Conservation (phyloP, 2,888 invertebrate species). For the Caenorhabditis plicata region DNA sequence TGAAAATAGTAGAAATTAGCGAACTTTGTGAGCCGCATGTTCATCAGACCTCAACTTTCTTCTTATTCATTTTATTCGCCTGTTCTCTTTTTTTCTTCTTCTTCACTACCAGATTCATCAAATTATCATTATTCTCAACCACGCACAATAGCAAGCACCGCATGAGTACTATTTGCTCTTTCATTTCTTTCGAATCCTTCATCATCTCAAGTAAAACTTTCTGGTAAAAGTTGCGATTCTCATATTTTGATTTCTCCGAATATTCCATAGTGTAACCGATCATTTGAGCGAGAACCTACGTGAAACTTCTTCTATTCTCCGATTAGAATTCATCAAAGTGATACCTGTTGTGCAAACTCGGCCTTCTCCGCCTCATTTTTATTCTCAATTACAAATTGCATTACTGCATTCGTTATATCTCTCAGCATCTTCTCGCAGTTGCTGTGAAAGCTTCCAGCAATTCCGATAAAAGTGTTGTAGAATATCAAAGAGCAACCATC, state of each 20-base stretch:
- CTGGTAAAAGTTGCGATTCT: constrained; percentile 19
- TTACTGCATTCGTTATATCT: constrained; percentile 16
- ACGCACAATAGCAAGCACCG: constrained; percentile 21
- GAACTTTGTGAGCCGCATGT: too few relatives aligned
- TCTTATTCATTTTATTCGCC: constrained; percentile 24
- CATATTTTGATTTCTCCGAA: constrained; percentile 15
- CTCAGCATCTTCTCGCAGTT: constrained; percentile 17
- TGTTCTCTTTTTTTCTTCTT: constrained; percentile 26
- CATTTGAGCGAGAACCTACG: constrained; percentile 34
- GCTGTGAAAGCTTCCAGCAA: constrained; percentile 82
- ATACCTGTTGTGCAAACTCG: too few relatives aligned
- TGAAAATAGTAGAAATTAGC: too few relatives aligned
- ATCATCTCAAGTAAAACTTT: constrained; percentile 22
- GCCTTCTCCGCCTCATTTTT: constrained; percentile 2
- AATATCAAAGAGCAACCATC: constrained; percentile 82
- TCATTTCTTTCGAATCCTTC: constrained; percentile 19
- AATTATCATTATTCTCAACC: constrained; percentile 8
- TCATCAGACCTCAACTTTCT: constrained; percentile 15
- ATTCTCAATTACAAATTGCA: constrained; percentile 1
- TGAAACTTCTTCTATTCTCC: constrained; percentile 1
- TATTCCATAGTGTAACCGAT: constrained; percentile 36
- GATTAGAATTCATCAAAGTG: not conserved
- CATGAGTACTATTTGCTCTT: constrained; percentile 16
- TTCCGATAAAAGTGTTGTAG: constrained; percentile 84
- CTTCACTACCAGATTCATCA: constrained; percentile 28